phyloP scores from a whole-genome alignment of 2,888 invertebrate genomes.

The Drosophila sordidapex region DNA sequence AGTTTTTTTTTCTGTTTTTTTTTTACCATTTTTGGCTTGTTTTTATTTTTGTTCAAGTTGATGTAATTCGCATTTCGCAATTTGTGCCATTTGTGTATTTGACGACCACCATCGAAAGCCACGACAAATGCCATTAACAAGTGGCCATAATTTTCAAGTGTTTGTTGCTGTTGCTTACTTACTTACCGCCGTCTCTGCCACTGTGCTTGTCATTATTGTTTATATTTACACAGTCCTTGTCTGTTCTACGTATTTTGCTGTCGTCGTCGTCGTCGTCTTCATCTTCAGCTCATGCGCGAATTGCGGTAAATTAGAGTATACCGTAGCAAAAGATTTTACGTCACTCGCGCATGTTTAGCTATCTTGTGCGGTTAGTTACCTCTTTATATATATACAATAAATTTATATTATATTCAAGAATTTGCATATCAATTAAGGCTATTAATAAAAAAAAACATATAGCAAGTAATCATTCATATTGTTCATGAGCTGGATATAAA shows the following conservation, averaged over 20 bases:
- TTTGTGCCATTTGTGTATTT: constrained; percentile 46
- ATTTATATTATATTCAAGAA: neutral
- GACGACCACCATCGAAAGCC: constrained; percentile 17
- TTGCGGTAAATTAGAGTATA: constrained; percentile 37
- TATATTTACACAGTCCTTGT: constrained; percentile 16
- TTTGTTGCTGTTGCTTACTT: constrained; percentile 1
- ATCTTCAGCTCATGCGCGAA: constrained; percentile 29
- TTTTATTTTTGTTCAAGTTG: constrained; percentile 23
- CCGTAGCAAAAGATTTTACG: neutral
- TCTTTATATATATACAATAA: neutral
- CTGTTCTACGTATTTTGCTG: constrained; percentile 19
- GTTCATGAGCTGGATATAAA: neutral
- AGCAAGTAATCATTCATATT: neutral
- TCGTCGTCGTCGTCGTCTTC: constrained; percentile 1
- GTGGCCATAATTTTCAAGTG: constrained; percentile 9
- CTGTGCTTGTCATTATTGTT: constrained; percentile 5
- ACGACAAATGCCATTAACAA: constrained; percentile 35
- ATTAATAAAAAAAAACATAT: neutral
- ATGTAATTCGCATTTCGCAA: constrained; percentile 47
- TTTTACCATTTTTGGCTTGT: constrained; percentile 44
- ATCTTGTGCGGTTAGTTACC: neutral
- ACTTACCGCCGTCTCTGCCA: neutral
- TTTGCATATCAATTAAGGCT: neutral
- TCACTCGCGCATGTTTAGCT: neutral
- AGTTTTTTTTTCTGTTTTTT: constrained; percentile 1